phyloP scores from a whole-genome alignment of 1,140 invertebrate species.

The Maconellicoccus hirsutus region DNA sequence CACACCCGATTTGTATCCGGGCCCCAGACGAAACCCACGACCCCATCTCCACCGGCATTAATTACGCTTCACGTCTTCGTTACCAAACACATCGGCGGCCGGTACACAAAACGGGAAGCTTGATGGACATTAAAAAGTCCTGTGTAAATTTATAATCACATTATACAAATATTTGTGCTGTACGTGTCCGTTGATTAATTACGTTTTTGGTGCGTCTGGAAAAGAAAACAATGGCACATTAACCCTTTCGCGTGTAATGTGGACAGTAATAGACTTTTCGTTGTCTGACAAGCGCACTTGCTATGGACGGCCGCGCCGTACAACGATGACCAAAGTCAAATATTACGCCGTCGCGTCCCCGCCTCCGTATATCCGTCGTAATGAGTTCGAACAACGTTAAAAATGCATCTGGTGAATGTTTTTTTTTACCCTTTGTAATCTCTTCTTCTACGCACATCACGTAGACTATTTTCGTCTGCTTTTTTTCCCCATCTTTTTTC shows the following conservation, averaged over 20 bases:
- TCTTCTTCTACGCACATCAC: no score
- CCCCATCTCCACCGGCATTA: no score
- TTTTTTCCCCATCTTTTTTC: no score
- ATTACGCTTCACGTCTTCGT: no score
- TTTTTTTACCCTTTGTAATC: no score
- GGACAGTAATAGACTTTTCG: slow-evolving; percentile 7
- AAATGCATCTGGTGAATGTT: no score
- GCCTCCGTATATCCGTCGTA: no score
- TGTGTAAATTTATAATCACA: not conserved
- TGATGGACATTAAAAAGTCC: slow-evolving; percentile 8
- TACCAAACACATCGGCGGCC: no score
- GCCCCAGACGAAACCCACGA: no score
- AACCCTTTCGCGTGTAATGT: slow-evolving; percentile 2
- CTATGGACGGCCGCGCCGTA: not conserved
- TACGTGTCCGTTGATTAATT: slow-evolving; percentile 8
- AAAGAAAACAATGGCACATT: slow-evolving; percentile 9
- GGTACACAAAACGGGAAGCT: not conserved
- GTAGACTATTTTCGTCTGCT: no score
- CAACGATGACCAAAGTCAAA: not conserved
- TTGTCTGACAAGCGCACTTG: not conserved
- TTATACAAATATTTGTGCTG: slow-evolving; percentile 9
- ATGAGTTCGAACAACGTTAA: no score
- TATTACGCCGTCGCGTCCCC: not conserved
- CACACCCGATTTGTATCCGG: no score
- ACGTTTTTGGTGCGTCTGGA: not conserved